A percentile compares a stretch with the other conserved stretches of the same genome.
phyloP scores from a whole-genome alignment of 2,797 vertebrate genomes.

The Spondyliosoma cantharus region DNA sequence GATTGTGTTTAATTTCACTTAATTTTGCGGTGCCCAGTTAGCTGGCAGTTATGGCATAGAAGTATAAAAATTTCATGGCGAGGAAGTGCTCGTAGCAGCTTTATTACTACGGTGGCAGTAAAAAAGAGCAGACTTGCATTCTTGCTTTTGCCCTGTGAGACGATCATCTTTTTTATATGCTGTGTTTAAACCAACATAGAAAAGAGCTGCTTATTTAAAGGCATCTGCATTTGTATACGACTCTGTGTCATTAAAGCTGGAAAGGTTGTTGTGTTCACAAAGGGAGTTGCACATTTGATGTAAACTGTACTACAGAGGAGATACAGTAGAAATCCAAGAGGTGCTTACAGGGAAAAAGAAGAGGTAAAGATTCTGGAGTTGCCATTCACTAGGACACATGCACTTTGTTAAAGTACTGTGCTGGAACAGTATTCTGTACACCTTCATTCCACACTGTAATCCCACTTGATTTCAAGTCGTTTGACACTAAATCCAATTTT shows the following conservation, averaged over 20 bases:
- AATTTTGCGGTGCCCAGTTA: slow-evolving; percentile 61
- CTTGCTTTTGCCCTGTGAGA: slow-evolving; percentile 49
- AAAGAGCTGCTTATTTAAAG: slow-evolving; percentile 27
- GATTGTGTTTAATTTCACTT: slow-evolving; percentile 65
- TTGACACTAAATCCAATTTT: not conserved
- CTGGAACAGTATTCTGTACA: not conserved
- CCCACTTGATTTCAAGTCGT: not conserved
- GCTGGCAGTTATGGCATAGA: slow-evolving; percentile 62
- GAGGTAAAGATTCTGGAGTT: not conserved
- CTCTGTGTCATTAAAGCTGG: slow-evolving; percentile 41
- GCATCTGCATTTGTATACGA: slow-evolving; percentile 20
- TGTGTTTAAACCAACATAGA: slow-evolving; percentile 55
- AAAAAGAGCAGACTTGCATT: slow-evolving; percentile 59
- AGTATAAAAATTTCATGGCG: slow-evolving; percentile 61
- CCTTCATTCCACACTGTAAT: not conserved
- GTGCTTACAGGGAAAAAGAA: slow-evolving; percentile 42
- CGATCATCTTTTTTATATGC: slow-evolving; percentile 50
- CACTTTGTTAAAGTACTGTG: not conserved
- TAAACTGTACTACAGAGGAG: slow-evolving; percentile 49
- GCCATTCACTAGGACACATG: not conserved
- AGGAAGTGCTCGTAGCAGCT: slow-evolving; percentile 48
- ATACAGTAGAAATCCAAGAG: slow-evolving; percentile 32
- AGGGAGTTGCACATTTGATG: slow-evolving; percentile 51
- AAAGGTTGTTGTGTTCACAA: slow-evolving; percentile 47
- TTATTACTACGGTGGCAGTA: slow-evolving; percentile 47